phyloP scores from a whole-genome alignment of 2,113 vertebrate genomes.

The Hippocampus zosterae region DNA sequence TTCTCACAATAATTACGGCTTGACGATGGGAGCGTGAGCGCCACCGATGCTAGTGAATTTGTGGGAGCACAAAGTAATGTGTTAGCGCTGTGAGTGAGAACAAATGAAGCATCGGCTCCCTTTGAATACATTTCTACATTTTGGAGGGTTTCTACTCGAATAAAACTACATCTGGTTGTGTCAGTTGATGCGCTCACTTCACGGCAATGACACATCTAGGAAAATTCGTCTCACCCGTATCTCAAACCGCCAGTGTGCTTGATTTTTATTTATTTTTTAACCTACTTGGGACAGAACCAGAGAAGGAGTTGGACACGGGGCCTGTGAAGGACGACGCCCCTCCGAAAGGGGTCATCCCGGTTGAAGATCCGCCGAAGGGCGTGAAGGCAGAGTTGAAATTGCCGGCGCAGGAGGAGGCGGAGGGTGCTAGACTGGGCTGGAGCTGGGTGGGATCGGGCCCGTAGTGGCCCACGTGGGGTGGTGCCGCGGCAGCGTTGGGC shows the following conservation, averaged over 20 bases:
- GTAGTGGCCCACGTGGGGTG: slow-evolving; percentile 76
- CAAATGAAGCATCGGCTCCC: no score
- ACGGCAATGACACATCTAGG: no score
- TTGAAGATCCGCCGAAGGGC: slow-evolving; percentile 84
- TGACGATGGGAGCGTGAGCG: not conserved
- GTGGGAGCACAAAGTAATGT: not conserved
- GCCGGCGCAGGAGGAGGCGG: slow-evolving; percentile 72
- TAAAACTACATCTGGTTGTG: no score
- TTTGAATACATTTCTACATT: no score
- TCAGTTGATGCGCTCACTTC: no score
- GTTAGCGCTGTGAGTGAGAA: no score
- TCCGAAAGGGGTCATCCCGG: slow-evolving; percentile 87
- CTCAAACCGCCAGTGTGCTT: not conserved
- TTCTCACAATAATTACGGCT: not conserved
- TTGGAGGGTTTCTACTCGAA: no score
- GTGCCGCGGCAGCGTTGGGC: slow-evolving; percentile 60
- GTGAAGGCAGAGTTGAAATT: slow-evolving; percentile 80
- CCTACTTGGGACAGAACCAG: slow-evolving; percentile 83
- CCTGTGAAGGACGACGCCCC: slow-evolving; percentile 84
- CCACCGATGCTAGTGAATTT: not conserved
- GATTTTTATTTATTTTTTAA: not conserved
- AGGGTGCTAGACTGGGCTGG: slow-evolving; percentile 71
- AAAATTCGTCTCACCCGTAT: not conserved
- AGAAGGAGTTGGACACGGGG: slow-evolving; percentile 82
- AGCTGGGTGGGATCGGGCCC: slow-evolving; percentile 82